Conservation (phyloP, 2,797 vertebrate species). For the Lycodopsis pacificus region DNA sequence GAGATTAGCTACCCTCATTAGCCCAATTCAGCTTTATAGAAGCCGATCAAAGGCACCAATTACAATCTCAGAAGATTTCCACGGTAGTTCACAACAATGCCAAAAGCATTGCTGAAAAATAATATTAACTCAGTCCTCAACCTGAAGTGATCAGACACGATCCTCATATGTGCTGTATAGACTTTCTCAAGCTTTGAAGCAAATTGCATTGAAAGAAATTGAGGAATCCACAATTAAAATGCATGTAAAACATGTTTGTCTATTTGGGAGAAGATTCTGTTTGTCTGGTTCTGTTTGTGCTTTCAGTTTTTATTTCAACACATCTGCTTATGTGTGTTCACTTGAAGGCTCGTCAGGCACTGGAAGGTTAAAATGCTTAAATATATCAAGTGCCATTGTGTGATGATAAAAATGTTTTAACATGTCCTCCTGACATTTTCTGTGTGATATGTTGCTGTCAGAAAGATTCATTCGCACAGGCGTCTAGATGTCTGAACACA, state of each 20-base stretch:
- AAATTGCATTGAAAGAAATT: not conserved
- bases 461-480: too few relatives aligned
- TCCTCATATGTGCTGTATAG: not conserved
- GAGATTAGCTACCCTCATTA: constrained; percentile 34
- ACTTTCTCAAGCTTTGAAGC: not conserved
- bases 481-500: too few relatives aligned
- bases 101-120: not conserved
- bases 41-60: constrained; percentile 46
- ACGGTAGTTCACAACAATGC: constrained; percentile 11
- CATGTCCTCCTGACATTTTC: too few relatives aligned
- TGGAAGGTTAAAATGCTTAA: not conserved
- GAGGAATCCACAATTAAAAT: not conserved
- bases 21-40: constrained; percentile 33
- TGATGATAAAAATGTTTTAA: too few relatives aligned
- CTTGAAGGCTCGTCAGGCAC: not conserved
- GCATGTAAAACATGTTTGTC: not conserved
- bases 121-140: not conserved
- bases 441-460: too few relatives aligned
- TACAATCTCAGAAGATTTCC: constrained; percentile 25
- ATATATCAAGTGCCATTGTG: not conserved
- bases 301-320: not conserved
- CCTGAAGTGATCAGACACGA: not conserved
- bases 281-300: not conserved
- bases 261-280: not conserved
- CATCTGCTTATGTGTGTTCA: not conserved